Percentiles rank a stretch among this genome's conserved stretches.
Conservation (phyloP, 2,113 vertebrate genomes). For the Tupaia chinensis region DNA sequence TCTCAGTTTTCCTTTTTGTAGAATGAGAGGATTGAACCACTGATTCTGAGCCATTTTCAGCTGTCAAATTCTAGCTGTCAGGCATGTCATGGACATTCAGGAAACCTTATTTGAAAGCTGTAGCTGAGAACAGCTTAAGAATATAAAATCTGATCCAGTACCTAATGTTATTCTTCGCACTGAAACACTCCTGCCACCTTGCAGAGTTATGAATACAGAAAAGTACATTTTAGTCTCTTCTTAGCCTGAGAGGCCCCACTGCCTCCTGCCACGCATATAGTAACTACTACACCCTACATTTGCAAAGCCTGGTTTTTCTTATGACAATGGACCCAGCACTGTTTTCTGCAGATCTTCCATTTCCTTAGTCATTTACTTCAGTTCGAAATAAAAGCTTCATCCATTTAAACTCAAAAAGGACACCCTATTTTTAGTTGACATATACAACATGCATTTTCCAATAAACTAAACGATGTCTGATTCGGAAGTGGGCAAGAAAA, state of each 20-base stretch:
- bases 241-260: background rate
- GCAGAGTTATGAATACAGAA: constrained; percentile 13
- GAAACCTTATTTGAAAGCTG: constrained; percentile 30
- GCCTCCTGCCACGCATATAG: background rate
- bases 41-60: background rate
- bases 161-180: constrained; percentile 37
- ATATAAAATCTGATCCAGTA: constrained; percentile 43
- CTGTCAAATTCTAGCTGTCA: constrained; percentile 25
- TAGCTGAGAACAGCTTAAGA: constrained; percentile 7
- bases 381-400: constrained; percentile 58
- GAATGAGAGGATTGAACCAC: background rate
- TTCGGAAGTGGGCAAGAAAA: background rate
- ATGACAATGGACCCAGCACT: background rate
- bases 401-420: constrained; percentile 36
- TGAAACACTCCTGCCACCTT: background rate
- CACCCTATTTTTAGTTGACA: constrained; percentile 56
- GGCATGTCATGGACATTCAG: background rate
- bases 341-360: constrained; percentile 47
- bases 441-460: constrained; percentile 58
- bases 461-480: constrained; percentile 58
- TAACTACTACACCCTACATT: background rate
- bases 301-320: constrained; percentile 36
- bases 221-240: background rate
- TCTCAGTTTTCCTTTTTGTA: background rate
- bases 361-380: constrained; percentile 58